phyloP scores from a whole-genome alignment of 2,113 vertebrate genomes.

The Macaca mulatta region DNA sequence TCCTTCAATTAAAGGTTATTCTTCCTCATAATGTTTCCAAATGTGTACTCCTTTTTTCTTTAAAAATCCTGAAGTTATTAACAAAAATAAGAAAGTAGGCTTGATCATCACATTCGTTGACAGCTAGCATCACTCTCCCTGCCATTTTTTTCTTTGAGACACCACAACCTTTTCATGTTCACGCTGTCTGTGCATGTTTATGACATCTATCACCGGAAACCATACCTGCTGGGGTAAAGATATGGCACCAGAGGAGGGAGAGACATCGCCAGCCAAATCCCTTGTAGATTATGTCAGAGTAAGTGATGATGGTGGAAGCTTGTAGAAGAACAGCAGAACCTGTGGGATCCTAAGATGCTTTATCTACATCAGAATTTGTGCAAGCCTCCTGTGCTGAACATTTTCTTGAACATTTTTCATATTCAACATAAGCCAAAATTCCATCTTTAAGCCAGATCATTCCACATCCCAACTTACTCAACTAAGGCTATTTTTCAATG shows the following conservation, averaged over 20 bases:
- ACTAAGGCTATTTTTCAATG: neutral
- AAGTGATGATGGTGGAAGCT: neutral
- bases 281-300: constrained; percentile 35
- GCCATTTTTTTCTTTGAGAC: neutral
- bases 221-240: neutral
- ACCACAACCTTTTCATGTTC: neutral
- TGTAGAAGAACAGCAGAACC: neutral
- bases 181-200: neutral
- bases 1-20: constrained; percentile 57
- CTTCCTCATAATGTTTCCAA: constrained; percentile 35
- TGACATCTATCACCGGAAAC: constrained; percentile 24
- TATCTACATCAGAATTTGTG: constrained; percentile 44
- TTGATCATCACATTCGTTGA: constrained; percentile 46
- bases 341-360: constrained; percentile 2
- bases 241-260: neutral
- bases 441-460: constrained; percentile 23
- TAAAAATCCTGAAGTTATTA: neutral
- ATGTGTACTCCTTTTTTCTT: neutral
- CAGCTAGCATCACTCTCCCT: neutral
- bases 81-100: neutral
- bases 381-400: neutral
- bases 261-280: neutral
- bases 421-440: constrained; percentile 31
- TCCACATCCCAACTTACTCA: neutral
- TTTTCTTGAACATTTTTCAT: constrained; percentile 55